Evolutionary conservation across 2,888 invertebrate species (phyloP), one percentile per base, ranked within the genome.

Genomic region (Strigamia maritima): DNA sequence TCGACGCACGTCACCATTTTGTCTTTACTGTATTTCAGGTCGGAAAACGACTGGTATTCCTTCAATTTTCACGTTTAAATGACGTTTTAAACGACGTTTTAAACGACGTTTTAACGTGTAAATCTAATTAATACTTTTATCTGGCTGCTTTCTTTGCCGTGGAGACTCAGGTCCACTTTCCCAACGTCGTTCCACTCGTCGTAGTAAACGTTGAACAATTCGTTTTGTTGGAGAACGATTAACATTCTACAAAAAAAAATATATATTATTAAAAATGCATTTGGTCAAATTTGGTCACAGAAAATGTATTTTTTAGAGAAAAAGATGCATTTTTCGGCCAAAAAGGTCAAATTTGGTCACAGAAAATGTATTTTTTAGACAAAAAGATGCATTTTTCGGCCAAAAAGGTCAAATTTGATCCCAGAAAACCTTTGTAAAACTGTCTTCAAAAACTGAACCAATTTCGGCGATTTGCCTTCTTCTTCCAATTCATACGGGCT

Each of bases 21-120:
- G 54, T 77, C 77, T 54, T 77, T 77, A n/a, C 77, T 77, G 49
- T 49, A 77, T n/a, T 77, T 40, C 7, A 77, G 44, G 49, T 77
- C 77, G 24, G 77, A 77, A 22, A 49, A 77, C 3, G 44, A 26
- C 22, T 77, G 77, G 24, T 77, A 77, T 49, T 77, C 77, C 76
- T 76, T 16, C n/a, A 38, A 40, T 38, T 8, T 8, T 38, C 35
- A 40, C 8, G 14, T n/a, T n/a, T n/a, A n/a, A n/a, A n/a, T n/a
- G n/a, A n/a, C n/a, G n/a, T n/a, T n/a, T n/a, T n/a, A n/a, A n/a
- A n/a, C n/a, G n/a, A n/a, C n/a, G n/a, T n/a, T n/a, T n/a, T n/a
- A n/a, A n/a, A n/a, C n/a, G n/a, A n/a, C n/a, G n/a, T n/a, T n/a
- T n/a, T n/a, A n/a, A n/a, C n/a, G n/a, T n/a, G n/a, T n/a, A n/a